These are phyloP conservation scores for Drosophila mercatorum DNA, from an alignment of 2,888 invertebrate genomes.

Conservation along the genomic window DNA sequence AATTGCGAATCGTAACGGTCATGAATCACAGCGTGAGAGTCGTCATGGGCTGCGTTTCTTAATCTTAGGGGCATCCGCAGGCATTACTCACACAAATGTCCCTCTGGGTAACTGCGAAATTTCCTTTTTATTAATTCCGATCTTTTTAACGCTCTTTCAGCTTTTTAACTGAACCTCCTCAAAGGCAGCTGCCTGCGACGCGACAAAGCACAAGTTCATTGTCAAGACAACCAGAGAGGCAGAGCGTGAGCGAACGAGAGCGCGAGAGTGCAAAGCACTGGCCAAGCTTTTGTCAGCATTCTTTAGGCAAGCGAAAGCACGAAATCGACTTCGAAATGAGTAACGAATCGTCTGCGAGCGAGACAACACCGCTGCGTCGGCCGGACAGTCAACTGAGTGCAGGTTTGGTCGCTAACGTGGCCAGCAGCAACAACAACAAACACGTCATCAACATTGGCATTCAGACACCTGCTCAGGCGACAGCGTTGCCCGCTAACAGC, in stretches of 20 bases:
- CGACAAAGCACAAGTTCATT: slow-evolving; percentile 67
- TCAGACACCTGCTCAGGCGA: slow-evolving; percentile 35
- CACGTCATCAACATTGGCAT: slow-evolving; percentile 24
- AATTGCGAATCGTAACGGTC: slow-evolving; percentile 1
- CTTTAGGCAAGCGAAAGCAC: slow-evolving; percentile 36
- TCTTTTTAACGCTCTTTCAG: slow-evolving; percentile 28
- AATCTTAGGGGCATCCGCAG: slow-evolving; percentile 46
- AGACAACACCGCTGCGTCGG: slow-evolving; percentile 84
- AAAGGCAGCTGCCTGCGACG: slow-evolving; percentile 14
- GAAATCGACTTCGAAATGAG: slow-evolving; percentile 76
- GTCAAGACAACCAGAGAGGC: slow-evolving; percentile 40
- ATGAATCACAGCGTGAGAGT: slow-evolving; percentile 44
- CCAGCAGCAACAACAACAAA: slow-evolving; percentile 35
- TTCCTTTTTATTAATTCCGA: slow-evolving; percentile 20
- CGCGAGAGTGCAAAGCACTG: slow-evolving; percentile 35
- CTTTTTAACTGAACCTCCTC: slow-evolving; percentile 32
- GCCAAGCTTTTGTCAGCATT: slow-evolving; percentile 38
- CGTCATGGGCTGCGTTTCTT: slow-evolving; percentile 34
- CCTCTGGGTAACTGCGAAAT: slow-evolving; percentile 10
- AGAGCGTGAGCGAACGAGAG: slow-evolving; percentile 11
- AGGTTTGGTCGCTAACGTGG: slow-evolving; percentile 58
- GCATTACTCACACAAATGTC: slow-evolving; percentile 51
- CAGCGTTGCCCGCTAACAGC: slow-evolving; percentile 35
- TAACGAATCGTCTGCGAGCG: slow-evolving; percentile 83
- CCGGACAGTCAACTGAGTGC: slow-evolving; percentile 68